These are phyloP conservation scores for Mionectes olivaceus DNA, from an alignment of 2,797 vertebrate species.

Conservation along the genomic window DNA sequence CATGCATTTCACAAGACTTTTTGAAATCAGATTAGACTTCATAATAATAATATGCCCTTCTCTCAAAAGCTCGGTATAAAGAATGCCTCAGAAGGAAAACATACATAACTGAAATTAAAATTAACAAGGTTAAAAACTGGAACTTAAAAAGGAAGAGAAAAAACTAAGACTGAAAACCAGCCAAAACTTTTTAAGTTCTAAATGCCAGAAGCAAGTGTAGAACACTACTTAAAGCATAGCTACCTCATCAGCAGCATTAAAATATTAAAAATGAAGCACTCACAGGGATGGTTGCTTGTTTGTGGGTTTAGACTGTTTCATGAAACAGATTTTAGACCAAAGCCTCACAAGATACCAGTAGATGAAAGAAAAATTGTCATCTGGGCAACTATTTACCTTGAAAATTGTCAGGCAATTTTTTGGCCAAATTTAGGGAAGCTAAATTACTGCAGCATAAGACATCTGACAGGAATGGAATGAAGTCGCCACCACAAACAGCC, in stretches of 20 bases:
- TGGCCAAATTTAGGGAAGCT: neutral
- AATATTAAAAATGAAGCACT: neutral
- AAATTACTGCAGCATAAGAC: neutral
- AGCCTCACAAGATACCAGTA: neutral
- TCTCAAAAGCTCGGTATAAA: neutral
- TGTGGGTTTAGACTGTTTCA: neutral
- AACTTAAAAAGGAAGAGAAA: neutral
- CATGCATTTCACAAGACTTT: neutral
- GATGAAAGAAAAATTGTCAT: neutral
- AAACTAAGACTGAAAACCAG: neutral
- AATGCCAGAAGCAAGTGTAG: neutral
- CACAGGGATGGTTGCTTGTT: neutral
- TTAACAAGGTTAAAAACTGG: neutral
- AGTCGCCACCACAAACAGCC: neutral
- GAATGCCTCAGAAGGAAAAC: neutral
- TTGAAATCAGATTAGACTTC: neutral
- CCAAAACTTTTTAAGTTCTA: neutral
- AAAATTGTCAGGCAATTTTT: neutral
- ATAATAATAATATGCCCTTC: neutral
- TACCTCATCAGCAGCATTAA: neutral
- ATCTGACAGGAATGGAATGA: neutral
- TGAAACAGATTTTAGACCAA: neutral
- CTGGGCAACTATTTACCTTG: neutral
- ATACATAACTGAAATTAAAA: neutral
- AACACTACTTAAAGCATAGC: too few species aligned